Conservation (phyloP, 1,140 invertebrate genomes). For the Ceratina japonica region DNA sequence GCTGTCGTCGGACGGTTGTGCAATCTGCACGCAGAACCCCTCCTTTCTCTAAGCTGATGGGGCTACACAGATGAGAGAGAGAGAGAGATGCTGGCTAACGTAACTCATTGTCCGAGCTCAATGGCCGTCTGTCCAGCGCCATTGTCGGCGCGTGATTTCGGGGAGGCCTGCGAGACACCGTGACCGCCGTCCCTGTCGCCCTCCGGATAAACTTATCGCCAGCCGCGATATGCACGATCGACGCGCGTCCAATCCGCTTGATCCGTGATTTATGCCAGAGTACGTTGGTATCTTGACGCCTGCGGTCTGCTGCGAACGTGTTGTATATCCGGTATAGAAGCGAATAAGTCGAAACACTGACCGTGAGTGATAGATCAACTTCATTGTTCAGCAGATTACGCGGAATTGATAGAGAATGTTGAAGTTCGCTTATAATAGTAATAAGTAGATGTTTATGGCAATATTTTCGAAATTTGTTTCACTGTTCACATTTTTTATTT, state of each 20-base stretch:
- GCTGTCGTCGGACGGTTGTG: constrained; percentile 69
- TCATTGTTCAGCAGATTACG: background rate
- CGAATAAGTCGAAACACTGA: background rate
- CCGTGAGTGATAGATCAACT: background rate
- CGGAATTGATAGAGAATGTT: no score
- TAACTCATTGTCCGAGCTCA: constrained; percentile 61
- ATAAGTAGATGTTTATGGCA: no score
- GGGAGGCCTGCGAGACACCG: constrained; percentile 39
- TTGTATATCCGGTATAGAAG: background rate
- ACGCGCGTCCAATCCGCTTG: background rate
- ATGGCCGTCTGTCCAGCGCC: constrained; percentile 65
- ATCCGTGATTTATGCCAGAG: constrained; percentile 49
- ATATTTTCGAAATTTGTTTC: no score
- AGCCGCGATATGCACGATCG: constrained; percentile 13
- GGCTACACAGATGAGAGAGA: background rate
- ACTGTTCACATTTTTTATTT: no score
- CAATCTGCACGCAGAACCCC: constrained; percentile 63
- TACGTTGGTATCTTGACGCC: background rate
- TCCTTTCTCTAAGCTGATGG: constrained; percentile 42
- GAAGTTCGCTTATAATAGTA: no score
- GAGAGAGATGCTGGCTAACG: constrained; percentile 47
- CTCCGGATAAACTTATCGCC: constrained; percentile 51
- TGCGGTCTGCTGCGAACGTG: background rate
- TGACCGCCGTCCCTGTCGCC: constrained; percentile 11
- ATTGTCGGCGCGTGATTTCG: constrained; percentile 59